Evolutionary conservation across 2,113 vertebrate species (phyloP).

Genomic region (Etheostoma spectabile): DNA sequence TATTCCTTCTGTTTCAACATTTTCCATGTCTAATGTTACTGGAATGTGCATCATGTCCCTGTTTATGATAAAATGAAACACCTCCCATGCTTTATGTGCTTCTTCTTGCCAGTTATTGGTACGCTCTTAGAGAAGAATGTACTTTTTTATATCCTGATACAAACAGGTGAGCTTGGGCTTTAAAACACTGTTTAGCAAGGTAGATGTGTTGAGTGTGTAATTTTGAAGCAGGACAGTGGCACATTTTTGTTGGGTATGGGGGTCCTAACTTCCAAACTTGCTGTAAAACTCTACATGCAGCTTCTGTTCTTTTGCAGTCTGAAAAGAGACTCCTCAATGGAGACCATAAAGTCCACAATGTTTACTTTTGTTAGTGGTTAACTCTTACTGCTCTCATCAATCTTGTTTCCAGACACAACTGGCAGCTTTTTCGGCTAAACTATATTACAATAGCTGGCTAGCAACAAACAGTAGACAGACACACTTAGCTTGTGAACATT

Average conservation of each 20-base stretch:
- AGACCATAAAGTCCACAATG: slow-evolving; percentile 21
- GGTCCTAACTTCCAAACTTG: not conserved
- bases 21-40: slow-evolving; percentile 48
- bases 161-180: slow-evolving; percentile 7
- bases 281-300: slow-evolving; percentile 31
- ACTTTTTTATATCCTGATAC: not conserved
- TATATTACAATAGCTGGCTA: too few relatives aligned
- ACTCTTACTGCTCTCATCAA: too few relatives aligned
- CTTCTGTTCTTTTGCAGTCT: not conserved
- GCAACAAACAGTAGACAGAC: too few relatives aligned
- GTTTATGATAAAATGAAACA: slow-evolving; percentile 13
- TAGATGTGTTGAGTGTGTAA: slow-evolving; percentile 12
- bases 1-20: slow-evolving; percentile 11
- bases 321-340: not conserved
- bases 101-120: not conserved
- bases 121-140: not conserved
- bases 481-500: too few relatives aligned
- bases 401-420: too few relatives aligned
- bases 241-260: slow-evolving; percentile 5
- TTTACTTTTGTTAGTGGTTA: too few relatives aligned
- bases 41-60: slow-evolving; percentile 47
- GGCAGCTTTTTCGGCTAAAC: too few relatives aligned
- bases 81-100: not conserved
- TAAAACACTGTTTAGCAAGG: slow-evolving; percentile 3
- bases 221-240: slow-evolving; percentile 10